Conservation (phyloP, 1,140 invertebrate species). For the Cydia strobilella region DNA sequence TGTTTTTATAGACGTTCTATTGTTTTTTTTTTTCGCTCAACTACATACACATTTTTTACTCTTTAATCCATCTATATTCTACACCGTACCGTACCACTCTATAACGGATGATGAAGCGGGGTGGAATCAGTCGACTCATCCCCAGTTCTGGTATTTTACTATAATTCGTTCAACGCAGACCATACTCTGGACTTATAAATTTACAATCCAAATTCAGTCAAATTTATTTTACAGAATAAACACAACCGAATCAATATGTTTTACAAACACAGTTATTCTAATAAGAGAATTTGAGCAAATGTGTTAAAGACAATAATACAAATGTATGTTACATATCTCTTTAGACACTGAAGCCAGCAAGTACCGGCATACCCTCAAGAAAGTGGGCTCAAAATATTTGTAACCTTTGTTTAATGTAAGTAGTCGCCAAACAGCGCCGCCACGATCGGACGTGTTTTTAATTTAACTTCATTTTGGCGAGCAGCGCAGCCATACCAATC, state of each 20-base stretch:
- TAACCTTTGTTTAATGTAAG: neutral
- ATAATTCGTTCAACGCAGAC: neutral
- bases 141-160: neutral
- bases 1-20: too few species aligned
- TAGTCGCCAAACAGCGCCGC: neutral
- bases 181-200: neutral
- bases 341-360: neutral
- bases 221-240: neutral
- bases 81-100: too few species aligned
- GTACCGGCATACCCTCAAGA: neutral
- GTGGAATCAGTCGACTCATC: neutral
- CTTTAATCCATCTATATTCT: too few species aligned
- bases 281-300: neutral
- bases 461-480: neutral
- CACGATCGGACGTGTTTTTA: neutral
- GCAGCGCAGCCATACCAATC: neutral
- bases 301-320: neutral
- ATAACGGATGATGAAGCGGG: too few species aligned
- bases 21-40: too few species aligned
- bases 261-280: neutral
- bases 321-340: neutral
- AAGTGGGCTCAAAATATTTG: too few species aligned
- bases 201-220: constrained; percentile 5
- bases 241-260: neutral
- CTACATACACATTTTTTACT: too few species aligned